phyloP scores from a whole-genome alignment of 2,888 invertebrate genomes.

The Mactromeris polynyma region DNA sequence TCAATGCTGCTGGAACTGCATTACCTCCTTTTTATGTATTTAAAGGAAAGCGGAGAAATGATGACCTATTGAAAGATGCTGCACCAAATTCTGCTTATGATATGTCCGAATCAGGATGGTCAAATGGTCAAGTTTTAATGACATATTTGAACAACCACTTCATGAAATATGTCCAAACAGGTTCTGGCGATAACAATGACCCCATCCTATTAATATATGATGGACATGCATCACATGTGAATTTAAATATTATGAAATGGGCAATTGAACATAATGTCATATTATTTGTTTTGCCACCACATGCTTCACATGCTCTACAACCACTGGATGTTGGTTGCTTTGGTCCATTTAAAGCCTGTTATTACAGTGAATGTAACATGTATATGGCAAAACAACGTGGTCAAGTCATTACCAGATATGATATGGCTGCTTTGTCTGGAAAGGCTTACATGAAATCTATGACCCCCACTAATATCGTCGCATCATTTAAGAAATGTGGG shows the following conservation, averaged over 20 bases:
- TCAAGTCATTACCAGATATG: constrained; percentile 25
- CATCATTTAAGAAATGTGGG: too few relatives aligned
- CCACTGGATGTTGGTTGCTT: too few relatives aligned
- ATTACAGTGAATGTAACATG: constrained; percentile 11
- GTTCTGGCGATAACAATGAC: constrained; percentile 25
- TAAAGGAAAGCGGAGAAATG: constrained; percentile 24
- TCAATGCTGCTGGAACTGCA: constrained; percentile 24
- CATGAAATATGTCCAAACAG: background rate
- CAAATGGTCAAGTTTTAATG: constrained; percentile 25
- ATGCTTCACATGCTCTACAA: too few relatives aligned
- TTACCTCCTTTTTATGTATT: constrained; percentile 30
- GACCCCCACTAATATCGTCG: constrained; percentile 3
- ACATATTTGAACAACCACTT: too few relatives aligned
- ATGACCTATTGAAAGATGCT: constrained; percentile 4
- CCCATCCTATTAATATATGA: constrained; percentile 29
- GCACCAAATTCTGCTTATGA: background rate
- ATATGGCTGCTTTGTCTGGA: constrained; percentile 36
- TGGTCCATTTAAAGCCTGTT: constrained; percentile 50
- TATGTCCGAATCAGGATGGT: constrained; percentile 31
- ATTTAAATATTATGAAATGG: constrained; percentile 20
- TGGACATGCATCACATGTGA: constrained; percentile 29
- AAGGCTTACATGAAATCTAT: constrained; percentile 23
- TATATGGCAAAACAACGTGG: constrained; percentile 31
- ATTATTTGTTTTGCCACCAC: too few relatives aligned
- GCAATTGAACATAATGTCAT: constrained; percentile 20